phyloP scores from a whole-genome alignment of 2,888 invertebrate genomes.

The Balanococcus diminutus region DNA sequence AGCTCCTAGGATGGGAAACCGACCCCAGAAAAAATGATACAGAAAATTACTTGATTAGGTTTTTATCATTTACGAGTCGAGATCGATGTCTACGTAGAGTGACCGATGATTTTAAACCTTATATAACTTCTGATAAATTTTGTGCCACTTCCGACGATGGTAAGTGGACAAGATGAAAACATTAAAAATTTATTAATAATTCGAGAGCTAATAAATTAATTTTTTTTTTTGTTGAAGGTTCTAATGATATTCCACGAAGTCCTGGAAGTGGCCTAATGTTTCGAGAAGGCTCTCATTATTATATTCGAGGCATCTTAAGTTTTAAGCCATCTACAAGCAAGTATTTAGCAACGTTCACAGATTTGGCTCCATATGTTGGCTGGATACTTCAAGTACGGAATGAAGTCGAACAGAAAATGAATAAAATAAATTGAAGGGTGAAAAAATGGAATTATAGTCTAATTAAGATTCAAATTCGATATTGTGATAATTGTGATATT shows the following conservation, averaged over 20 bases:
- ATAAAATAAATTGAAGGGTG: neutral
- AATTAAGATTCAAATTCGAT: too few relatives aligned
- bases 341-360: constrained; percentile 12
- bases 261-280: neutral
- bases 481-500: too few relatives aligned
- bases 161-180: neutral
- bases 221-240: neutral
- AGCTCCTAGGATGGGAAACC: constrained; percentile 59
- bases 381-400: neutral
- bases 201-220: neutral
- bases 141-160: constrained; percentile 58
- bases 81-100: constrained; percentile 55
- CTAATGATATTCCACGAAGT: neutral
- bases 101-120: constrained; percentile 55
- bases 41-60: constrained; percentile 56
- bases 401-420: neutral
- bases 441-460: too few relatives aligned
- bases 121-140: constrained; percentile 58
- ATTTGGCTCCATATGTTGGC: neutral
- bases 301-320: constrained; percentile 24
- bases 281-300: neutral
- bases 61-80: constrained; percentile 57
- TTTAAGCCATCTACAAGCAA: neutral
- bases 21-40: constrained; percentile 54
- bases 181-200: neutral